phyloP scores from a whole-genome alignment of 2,797 vertebrate species.

The Chelonia mydas region DNA sequence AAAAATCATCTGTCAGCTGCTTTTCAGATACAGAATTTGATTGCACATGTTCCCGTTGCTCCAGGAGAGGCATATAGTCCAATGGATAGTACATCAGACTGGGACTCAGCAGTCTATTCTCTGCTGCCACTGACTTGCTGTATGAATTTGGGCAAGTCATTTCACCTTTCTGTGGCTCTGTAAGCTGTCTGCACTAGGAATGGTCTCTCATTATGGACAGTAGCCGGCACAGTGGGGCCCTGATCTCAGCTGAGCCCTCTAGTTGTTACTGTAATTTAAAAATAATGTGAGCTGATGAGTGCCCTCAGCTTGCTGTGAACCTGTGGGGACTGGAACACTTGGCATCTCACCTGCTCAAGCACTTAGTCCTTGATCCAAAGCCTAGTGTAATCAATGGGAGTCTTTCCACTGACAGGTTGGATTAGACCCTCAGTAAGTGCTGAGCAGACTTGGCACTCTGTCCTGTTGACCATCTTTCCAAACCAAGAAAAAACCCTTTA shows the following conservation, averaged over 20 bases:
- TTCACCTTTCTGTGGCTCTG: background rate
- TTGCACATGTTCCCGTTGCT: accelerated
- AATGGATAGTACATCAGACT: accelerated
- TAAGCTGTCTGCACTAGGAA: background rate
- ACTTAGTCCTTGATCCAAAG: background rate
- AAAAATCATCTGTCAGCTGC: background rate
- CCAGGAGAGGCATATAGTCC: accelerated
- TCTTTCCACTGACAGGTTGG: background rate
- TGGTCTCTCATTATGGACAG: background rate
- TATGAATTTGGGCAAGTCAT: background rate
- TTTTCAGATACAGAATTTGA: accelerated
- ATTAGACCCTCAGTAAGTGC: background rate
- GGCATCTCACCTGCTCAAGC: background rate
- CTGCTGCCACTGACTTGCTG: accelerated
- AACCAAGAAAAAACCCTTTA: accelerated
- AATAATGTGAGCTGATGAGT: background rate
- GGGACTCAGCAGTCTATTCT: background rate
- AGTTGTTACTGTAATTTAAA: background rate
- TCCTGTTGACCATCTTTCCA: background rate
- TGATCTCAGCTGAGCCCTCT: background rate
- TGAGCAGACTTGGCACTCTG: background rate
- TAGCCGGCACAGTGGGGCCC: background rate
- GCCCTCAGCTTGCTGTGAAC: background rate
- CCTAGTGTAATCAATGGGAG: background rate
- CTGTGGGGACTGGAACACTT: background rate